Conservation (phyloP, 2,888 invertebrate genomes). For the Epinotia nisella region DNA sequence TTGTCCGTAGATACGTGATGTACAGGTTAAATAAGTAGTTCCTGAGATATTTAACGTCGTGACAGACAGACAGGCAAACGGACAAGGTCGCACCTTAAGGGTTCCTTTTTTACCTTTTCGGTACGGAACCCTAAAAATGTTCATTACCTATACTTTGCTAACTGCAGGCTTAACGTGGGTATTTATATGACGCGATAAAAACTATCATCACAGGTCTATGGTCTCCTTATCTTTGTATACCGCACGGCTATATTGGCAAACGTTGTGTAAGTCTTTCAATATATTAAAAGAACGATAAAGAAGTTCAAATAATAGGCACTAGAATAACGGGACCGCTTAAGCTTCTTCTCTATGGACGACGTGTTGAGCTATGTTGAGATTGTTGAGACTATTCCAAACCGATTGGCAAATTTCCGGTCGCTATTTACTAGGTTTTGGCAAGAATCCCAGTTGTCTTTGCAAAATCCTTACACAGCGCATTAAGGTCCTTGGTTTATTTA, state of each 20-base stretch:
- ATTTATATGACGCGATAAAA: background rate
- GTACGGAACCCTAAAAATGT: no score
- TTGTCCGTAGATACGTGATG: no score
- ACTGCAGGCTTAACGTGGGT: background rate
- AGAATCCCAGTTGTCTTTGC: constrained; percentile 51
- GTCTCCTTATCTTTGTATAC: background rate
- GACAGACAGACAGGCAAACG: no score
- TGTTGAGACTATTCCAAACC: constrained; percentile 49
- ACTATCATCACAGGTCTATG: background rate
- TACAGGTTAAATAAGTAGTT: no score
- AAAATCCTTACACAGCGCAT: constrained; percentile 45
- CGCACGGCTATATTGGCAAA: constrained; percentile 10
- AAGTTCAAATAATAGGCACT: background rate
- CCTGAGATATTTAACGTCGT: no score
- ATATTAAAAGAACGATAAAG: background rate
- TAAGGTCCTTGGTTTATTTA: constrained; percentile 13
- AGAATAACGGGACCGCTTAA: background rate
- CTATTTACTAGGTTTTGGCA: constrained; percentile 60
- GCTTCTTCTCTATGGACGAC: constrained; percentile 5
- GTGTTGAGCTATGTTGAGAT: constrained; percentile 17
- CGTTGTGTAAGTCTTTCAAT: background rate
- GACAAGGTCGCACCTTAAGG: no score
- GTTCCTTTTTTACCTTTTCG: no score
- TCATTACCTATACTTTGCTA: no score
- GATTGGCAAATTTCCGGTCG: constrained; percentile 60